Percentiles rank a stretch among this genome's conserved stretches.
Evolutionary conservation across 2,888 invertebrate species (phyloP).

Genomic region (Eulithis testata): DNA sequence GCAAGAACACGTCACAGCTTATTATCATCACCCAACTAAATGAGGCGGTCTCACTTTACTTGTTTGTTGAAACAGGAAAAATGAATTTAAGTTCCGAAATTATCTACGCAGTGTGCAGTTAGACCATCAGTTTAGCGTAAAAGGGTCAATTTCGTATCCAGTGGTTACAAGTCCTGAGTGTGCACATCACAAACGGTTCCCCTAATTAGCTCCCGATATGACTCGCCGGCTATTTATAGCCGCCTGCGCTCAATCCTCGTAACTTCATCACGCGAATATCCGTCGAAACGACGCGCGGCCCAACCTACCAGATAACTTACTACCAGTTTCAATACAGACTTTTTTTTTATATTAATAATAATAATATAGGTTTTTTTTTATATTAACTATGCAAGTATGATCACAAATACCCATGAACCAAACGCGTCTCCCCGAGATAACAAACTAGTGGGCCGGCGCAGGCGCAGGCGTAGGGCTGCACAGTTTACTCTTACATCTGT

Average conservation of each 20-base stretch:
- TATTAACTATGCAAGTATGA: slow-evolving; percentile 80
- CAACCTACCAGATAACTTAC: slow-evolving; percentile 58
- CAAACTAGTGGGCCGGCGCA: slow-evolving; percentile 63
- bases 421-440: slow-evolving; percentile 70
- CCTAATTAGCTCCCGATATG: slow-evolving; percentile 59
- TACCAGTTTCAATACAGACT: slow-evolving; percentile 70
- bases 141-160: slow-evolving; percentile 30
- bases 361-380: slow-evolving; percentile 75
- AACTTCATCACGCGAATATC: slow-evolving; percentile 41
- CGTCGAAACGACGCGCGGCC: slow-evolving; percentile 45
- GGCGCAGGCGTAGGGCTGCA: slow-evolving; percentile 42
- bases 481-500: slow-evolving; percentile 9
- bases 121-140: slow-evolving; percentile 3
- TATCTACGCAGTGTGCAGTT: background rate
- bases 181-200: slow-evolving; percentile 45
- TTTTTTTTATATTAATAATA: slow-evolving; percentile 61
- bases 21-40: too few species aligned
- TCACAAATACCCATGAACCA: slow-evolving; percentile 81
- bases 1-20: background rate
- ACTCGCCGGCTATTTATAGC: slow-evolving; percentile 65
- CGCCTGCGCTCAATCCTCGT: slow-evolving; percentile 39
- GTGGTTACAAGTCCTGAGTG: slow-evolving; percentile 38
- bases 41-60: too few species aligned
- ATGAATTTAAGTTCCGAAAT: too few species aligned
- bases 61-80: too few species aligned